Conservation (phyloP, 2,797 vertebrate species). For the Moxostoma hubbsi region DNA sequence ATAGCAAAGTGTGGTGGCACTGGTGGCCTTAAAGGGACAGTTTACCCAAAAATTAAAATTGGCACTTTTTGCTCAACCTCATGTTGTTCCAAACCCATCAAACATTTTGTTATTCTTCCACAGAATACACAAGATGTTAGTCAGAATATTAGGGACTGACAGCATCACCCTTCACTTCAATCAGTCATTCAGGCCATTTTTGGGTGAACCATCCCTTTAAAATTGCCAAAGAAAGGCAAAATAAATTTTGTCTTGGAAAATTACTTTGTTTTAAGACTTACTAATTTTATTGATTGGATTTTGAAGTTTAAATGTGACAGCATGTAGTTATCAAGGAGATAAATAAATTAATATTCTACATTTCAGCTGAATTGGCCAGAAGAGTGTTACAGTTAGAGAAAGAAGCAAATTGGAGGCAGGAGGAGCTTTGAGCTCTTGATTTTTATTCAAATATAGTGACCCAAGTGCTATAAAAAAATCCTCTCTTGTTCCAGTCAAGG, state of each 20-base stretch:
- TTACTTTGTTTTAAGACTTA: slow-evolving; percentile 21
- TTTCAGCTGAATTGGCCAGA: slow-evolving; percentile 74
- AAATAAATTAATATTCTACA: slow-evolving; percentile 86
- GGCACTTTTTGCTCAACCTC: too few relatives aligned
- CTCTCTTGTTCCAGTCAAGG: slow-evolving; percentile 79
- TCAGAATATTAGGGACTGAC: too few relatives aligned
- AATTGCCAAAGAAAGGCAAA: background rate
- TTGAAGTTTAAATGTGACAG: slow-evolving; percentile 78
- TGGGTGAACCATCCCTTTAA: background rate
- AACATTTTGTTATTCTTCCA: too few relatives aligned
- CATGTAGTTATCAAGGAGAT: slow-evolving; percentile 81
- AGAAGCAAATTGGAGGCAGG: slow-evolving; percentile 73
- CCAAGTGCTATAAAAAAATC: slow-evolving; percentile 81
- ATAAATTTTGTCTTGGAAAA: slow-evolving; percentile 20
- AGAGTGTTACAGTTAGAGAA: slow-evolving; percentile 68
- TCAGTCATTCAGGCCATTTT: too few relatives aligned
- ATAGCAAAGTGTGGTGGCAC: background rate
- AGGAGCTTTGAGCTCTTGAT: slow-evolving; percentile 62
- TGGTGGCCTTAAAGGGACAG: too few relatives aligned
- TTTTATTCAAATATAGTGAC: slow-evolving; percentile 68
- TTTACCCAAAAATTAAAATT: too few relatives aligned
- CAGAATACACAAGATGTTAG: too few relatives aligned
- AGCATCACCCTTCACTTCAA: too few relatives aligned
- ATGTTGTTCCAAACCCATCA: too few relatives aligned
- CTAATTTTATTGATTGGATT: slow-evolving; percentile 80